phyloP scores from a whole-genome alignment of 2,113 vertebrate genomes.

The Camelus bactrianus region DNA sequence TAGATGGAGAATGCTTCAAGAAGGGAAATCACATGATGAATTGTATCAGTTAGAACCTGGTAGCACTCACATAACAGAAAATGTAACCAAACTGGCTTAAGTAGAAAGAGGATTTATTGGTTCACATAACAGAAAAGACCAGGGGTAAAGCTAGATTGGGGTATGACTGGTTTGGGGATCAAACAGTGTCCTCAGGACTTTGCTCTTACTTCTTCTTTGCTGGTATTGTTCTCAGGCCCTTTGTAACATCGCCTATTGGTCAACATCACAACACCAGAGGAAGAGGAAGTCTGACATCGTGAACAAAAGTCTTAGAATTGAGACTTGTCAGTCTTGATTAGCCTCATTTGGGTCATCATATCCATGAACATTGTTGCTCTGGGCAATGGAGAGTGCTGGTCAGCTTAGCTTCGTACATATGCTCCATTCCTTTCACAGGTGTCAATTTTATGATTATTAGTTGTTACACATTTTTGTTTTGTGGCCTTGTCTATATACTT shows the following conservation, averaged over 20 bases:
- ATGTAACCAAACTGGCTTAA: not conserved
- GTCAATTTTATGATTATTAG: constrained; percentile 19
- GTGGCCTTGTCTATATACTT: not conserved
- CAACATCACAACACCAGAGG: not conserved
- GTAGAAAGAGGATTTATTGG: constrained; percentile 4
- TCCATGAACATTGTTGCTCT: not conserved
- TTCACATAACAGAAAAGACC: not conserved
- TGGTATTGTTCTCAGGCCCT: not conserved
- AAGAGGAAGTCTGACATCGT: not conserved
- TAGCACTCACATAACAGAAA: constrained; percentile 21
- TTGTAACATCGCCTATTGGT: not conserved
- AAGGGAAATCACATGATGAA: not conserved
- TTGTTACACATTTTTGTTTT: not conserved
- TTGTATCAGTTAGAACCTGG: not conserved
- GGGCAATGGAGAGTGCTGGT: not conserved
- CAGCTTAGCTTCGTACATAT: not conserved
- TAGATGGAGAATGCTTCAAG: constrained; percentile 6
- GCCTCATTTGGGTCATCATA: not conserved
- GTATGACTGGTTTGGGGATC: not conserved
- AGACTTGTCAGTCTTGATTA: not conserved
- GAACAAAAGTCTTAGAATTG: not conserved
- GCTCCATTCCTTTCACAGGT: not conserved
- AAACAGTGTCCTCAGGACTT: not conserved
- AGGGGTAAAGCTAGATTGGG: not conserved
- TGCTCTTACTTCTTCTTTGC: not conserved